Evolutionary conservation across 1,140 invertebrate species (phyloP), one percentile per base, ranked within the genome.

Genomic region (Elymnias hypermnestra): DNA sequence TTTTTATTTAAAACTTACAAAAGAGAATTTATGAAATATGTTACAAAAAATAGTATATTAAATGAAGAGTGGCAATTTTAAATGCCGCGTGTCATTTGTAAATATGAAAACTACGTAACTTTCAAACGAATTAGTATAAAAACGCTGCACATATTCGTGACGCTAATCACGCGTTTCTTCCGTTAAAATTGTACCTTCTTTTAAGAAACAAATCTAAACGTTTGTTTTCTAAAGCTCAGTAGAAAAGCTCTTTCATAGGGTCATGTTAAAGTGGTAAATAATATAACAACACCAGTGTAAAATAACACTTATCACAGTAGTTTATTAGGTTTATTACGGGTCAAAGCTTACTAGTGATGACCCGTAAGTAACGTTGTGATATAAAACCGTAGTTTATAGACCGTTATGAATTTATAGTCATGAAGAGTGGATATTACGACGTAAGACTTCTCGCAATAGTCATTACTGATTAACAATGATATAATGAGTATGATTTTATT

Each of bases 331-430:
- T 49, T 54, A 43, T 49, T 40, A 36, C 18, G 57, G 73, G 40
- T 71, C 66, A 47, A 14, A 21, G 17, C 53, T 56, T 55, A 57
- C 13, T 69, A 63, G 68, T 47, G 17, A 23, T 48, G 50, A 13
- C 72, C 58, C 57, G 60, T 61, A 70, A 73, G 57, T 72, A 66
- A 71, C 70, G 66, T 63, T 71, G 9, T 7, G 0, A 62, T 52
- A 53, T 63, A 63, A 60, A 66, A 71, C 59, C 60, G 61, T 40
- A 59, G 60, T 62, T 71, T 66, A 71, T 66, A 66, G 18, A 29
- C 26, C 26, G 14, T 35, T 40, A 40, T 40, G 38, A 25, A 26
- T 40, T 15, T 40, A 40, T 26, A 39, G 26, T 12, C 9, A 29
- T 29, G 26, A 29, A 29, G 9, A 12, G 13, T 29, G n/a, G 9